These are phyloP conservation scores for Acromyrmex echinatior DNA, from an alignment of 1,140 invertebrate species.

Conservation along the genomic window DNA sequence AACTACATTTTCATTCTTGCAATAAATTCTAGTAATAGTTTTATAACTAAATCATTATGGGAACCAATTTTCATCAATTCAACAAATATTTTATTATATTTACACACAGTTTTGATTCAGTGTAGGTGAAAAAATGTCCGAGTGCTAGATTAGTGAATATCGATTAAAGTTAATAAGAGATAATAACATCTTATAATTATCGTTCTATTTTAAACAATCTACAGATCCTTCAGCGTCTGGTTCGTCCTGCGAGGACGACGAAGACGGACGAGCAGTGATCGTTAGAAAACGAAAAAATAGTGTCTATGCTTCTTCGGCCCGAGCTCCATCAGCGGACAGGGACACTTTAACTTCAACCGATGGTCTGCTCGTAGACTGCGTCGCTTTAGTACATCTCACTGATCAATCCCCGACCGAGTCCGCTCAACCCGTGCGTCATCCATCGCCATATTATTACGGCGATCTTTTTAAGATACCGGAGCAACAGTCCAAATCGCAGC, in stretches of 20 bases:
- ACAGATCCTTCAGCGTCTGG: conserved; percentile 83
- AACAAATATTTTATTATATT: too few species aligned
- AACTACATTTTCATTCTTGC: too few species aligned
- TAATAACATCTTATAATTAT: neutral
- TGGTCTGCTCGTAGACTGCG: conserved; percentile 79
- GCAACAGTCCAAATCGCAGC: conserved; percentile 76
- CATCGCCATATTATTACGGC: conserved; percentile 93
- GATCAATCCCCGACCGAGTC: conserved; percentile 84
- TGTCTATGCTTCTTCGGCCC: conserved; percentile 67
- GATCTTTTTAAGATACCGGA: conserved; percentile 89
- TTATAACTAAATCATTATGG: too few species aligned
- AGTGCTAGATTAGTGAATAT: too few species aligned
- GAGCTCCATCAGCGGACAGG: conserved; percentile 63
- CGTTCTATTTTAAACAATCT: neutral
- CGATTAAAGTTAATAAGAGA: neutral
- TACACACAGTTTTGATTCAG: too few species aligned
- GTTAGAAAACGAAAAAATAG: conserved; percentile 76
- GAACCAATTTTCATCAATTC: too few species aligned
- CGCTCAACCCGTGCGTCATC: conserved; percentile 88
- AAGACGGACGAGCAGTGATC: conserved; percentile 69
- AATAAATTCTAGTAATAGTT: too few species aligned
- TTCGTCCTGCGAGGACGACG: conserved; percentile 83
- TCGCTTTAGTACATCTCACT: conserved; percentile 81
- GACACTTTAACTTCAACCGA: conserved; percentile 68
- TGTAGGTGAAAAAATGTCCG: too few species aligned